Evolutionary conservation across 2,888 invertebrate species (phyloP), one percentile per base, ranked within the genome.

Genomic region (Chrysodeixis includens): DNA sequence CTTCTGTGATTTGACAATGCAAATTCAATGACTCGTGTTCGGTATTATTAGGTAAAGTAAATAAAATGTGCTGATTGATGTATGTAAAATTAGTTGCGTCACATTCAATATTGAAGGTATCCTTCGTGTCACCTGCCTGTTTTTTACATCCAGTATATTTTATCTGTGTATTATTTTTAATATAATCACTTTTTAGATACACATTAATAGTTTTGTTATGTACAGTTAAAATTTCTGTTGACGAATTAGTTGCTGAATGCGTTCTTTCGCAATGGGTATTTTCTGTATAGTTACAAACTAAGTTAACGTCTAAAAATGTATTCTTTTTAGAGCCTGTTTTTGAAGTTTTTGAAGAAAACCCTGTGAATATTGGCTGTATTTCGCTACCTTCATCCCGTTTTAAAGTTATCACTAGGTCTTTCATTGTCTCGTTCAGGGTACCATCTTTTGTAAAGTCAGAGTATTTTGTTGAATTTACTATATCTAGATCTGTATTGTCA

Each of bases 301-400:
- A 20, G 9, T 1, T 20, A 0, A 30, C 53, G 40, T 32, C 56
- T 71, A 0, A 16, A 14, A 1, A n/a, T n/a, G 8, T 30, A n/a
- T 54, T 30, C 9, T 30, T 32, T 1, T 8, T 16, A 18, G 51
- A 49, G 30, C 49, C 3, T 12, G 14, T 5, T 20, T 14, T n/a
- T 30, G 9, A 6, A 14, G 51, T 52, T 12, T 10, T 6, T 35
- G 61, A n/a, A 44, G 58, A 52, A 9, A 67, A 75, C n/a, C 71
- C 71, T 2, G 67, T 74, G 30, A 75, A 74, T 0, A 74, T 32
- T 18, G 75, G 74, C 53, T 75, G 74, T 49, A 71, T 60, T 8
- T 10, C 2, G 55, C 62, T 67, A 9, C 5, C 62, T 22, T 30
- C 8, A 53, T 74, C 71, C 56, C 71, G 35, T 49, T 52, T 32